Percentiles rank a stretch among this genome's conserved stretches.
Conservation (phyloP, 1,140 invertebrate genomes). For the Callitettix versicolor region DNA sequence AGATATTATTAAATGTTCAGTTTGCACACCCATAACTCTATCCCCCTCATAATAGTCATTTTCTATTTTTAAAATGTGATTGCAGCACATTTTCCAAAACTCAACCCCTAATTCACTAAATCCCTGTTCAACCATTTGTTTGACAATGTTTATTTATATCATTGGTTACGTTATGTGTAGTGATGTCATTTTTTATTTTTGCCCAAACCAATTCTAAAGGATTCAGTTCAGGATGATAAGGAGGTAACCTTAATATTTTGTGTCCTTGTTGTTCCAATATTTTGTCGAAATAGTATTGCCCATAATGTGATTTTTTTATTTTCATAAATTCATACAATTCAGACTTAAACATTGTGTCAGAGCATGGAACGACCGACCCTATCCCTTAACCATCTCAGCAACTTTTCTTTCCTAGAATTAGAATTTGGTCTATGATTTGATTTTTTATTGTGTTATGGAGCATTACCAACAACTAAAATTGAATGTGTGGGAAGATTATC, state of each 20-base stretch:
- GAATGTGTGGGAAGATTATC: constrained; percentile 28
- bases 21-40: too few relatives aligned
- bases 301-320: neutral
- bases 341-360: neutral
- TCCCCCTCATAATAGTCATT: too few relatives aligned
- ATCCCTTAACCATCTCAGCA: constrained; percentile 23
- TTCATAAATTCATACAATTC: neutral
- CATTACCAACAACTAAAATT: constrained; percentile 33
- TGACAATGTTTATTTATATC: too few relatives aligned
- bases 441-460: constrained; percentile 29
- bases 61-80: too few relatives aligned
- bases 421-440: constrained; percentile 22
- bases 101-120: too few relatives aligned
- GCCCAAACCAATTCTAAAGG: constrained; percentile 20
- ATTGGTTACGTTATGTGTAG: too few relatives aligned
- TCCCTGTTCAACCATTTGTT: too few relatives aligned
- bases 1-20: too few relatives aligned
- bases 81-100: too few relatives aligned
- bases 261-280: constrained; percentile 8
- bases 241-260: constrained; percentile 17
- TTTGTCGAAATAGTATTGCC: neutral
- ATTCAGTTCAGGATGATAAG: constrained; percentile 22
- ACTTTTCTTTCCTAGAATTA: constrained; percentile 23
- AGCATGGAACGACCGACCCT: neutral
- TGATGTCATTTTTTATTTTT: neutral